Evolutionary conservation across 1,140 invertebrate species (phyloP).

Genomic region (Panagrolaimus sp.): DNA sequence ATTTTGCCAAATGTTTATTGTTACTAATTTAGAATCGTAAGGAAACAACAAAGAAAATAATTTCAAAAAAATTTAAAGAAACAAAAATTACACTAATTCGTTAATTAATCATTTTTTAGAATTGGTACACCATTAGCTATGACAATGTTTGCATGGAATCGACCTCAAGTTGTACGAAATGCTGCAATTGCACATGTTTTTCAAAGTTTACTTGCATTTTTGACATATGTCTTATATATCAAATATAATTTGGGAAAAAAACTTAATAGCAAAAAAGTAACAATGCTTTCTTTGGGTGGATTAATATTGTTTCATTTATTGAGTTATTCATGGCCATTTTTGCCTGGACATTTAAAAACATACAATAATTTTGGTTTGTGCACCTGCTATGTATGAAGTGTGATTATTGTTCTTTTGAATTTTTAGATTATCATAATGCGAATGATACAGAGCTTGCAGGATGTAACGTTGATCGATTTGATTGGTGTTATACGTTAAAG

Average conservation of each 20-base stretch:
- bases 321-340: conserved; percentile 9
- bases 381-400: not conserved
- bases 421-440: not conserved
- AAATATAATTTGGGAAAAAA: conserved; percentile 4
- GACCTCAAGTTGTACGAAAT: not conserved
- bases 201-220: not conserved
- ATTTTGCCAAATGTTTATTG: conserved; percentile 27
- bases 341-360: not conserved
- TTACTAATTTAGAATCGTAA: conserved; percentile 26
- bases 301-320: not conserved
- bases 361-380: not conserved
- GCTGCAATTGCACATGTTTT: not conserved
- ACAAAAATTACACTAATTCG: no score
- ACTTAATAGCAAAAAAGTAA: not conserved
- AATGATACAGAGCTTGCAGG: not conserved
- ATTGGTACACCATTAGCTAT: conserved; percentile 3
- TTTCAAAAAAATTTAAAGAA: not conserved
- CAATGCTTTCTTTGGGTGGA: not conserved
- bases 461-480: conserved; percentile 6
- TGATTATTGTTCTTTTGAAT: not conserved
- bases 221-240: not conserved
- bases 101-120: not conserved
- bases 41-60: not conserved
- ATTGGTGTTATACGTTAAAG: not conserved
- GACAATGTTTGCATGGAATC: conserved; percentile 5